These are phyloP conservation scores for Zootoca vivipara DNA, from an alignment of 2,113 vertebrate species.

Conservation along the genomic window DNA sequence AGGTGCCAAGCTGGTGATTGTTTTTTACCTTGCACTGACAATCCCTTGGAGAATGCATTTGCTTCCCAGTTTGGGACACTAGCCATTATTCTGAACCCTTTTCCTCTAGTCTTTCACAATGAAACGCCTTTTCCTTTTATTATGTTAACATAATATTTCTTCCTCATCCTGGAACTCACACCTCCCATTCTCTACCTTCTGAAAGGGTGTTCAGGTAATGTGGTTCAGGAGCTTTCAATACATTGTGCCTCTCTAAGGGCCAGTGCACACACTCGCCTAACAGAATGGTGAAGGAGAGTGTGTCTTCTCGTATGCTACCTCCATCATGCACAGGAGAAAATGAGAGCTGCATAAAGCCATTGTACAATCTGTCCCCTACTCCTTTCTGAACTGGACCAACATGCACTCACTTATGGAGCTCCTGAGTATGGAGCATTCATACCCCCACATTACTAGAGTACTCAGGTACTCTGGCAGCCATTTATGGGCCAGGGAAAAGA, in stretches of 20 bases:
- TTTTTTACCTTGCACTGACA: not conserved
- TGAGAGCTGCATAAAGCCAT: not conserved
- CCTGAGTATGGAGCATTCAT: not conserved
- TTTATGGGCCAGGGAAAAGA: too few relatives aligned
- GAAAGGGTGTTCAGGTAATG: not conserved
- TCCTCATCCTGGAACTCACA: not conserved
- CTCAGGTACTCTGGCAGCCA: too few relatives aligned
- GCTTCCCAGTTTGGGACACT: constrained; percentile 7
- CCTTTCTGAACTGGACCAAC: not conserved
- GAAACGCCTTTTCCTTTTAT: not conserved
- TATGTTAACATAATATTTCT: not conserved
- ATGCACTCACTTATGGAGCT: not conserved
- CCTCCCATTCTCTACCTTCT: not conserved
- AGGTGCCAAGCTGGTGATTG: not conserved
- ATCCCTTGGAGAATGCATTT: not conserved
- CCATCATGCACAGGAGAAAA: not conserved
- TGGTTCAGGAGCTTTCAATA: not conserved
- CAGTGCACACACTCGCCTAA: not conserved
- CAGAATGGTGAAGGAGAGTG: not conserved
- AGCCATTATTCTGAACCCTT: not conserved
- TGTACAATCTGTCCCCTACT: not conserved
- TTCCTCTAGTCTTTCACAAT: not conserved
- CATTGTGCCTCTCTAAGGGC: not conserved
- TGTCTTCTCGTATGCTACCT: not conserved
- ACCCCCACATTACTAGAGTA: not conserved